Percentiles rank a stretch among this genome's conserved stretches.
phyloP scores from a whole-genome alignment of 2,797 vertebrate species.

The Crax fasciolata region DNA sequence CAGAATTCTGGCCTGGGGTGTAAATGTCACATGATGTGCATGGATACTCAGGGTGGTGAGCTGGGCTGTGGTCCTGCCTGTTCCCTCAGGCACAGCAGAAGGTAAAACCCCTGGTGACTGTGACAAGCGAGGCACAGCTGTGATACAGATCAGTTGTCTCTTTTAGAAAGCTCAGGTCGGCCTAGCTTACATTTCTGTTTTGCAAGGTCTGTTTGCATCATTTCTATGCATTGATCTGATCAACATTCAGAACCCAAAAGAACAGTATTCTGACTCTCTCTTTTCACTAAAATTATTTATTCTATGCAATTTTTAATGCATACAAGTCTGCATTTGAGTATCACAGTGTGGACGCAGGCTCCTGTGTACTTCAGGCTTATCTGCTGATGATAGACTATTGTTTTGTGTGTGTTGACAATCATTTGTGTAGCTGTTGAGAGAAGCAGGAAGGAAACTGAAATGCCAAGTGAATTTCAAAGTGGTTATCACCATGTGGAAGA shows the following conservation, averaged over 20 bases:
- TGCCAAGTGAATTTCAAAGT: conserved; percentile 57
- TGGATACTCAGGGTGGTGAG: not conserved
- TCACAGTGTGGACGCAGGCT: not conserved
- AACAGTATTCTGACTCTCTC: not conserved
- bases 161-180: not conserved
- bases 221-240: not conserved
- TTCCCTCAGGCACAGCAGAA: not conserved
- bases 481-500: not conserved
- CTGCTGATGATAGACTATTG: not conserved
- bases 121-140: not conserved
- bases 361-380: conserved; percentile 8
- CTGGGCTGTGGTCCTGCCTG: not conserved
- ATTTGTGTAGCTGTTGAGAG: conserved; percentile 67
- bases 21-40: not conserved
- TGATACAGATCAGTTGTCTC: not conserved
- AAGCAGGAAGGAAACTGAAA: conserved; percentile 68
- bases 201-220: not conserved
- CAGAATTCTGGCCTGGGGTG: not conserved
- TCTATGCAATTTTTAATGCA: not conserved
- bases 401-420: conserved; percentile 51
- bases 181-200: not conserved
- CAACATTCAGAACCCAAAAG: not conserved
- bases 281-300: not conserved
- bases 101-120: not conserved
- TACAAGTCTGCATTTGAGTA: not conserved